Base-by-base conservation (phyloP, 2,888 invertebrate genomes). In the Caenorhabditis sp. region DNA sequence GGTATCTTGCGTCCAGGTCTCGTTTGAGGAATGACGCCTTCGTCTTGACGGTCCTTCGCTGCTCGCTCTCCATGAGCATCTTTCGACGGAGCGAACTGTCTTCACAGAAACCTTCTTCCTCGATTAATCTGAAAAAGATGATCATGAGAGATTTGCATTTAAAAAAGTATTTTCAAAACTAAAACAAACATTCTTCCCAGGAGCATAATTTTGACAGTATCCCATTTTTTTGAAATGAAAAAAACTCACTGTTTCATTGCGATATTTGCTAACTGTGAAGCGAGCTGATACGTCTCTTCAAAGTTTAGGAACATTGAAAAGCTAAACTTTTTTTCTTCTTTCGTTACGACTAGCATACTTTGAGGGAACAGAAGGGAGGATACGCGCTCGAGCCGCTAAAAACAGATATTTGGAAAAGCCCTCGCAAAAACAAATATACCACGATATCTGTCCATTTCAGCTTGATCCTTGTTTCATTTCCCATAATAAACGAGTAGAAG, bases 211-310 rank as follows among this genome's bases (percentile, higher is more conserved):
- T n/a, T n/a, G n/a, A n/a, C n/a, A n/a, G n/a, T n/a, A n/a, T n/a
- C n/a, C n/a, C n/a, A n/a, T n/a, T n/a, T n/a, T n/a, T n/a, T n/a
- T n/a, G n/a, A n/a, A n/a, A n/a, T n/a, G n/a, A n/a, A n/a, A n/a
- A n/a, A 51, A 68, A 67, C 88, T 82, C 32, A 93, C 93, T 93
- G 93, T 94, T 96, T 97, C 95, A 98, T 97, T 74, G 98, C 97
- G 93, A 98, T 95, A 93, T 98, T 98, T 68, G 97, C 96, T 51
- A 99, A 93, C 92, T 98, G 98, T 91, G 97, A 96, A 95, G 98
- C 97, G 87, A 98, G 92, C 18, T 95, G 94, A 92, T 95, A 97
- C 0, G 97, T 96, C 92, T 98, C 97, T 69, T 94, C 94, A 91
- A 96, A 95, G 91, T 95, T 95, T 85, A 97, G 93, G 90, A 98